Evolutionary conservation across 2,888 invertebrate genomes (phyloP).

Genomic region (Atherix ibis): DNA sequence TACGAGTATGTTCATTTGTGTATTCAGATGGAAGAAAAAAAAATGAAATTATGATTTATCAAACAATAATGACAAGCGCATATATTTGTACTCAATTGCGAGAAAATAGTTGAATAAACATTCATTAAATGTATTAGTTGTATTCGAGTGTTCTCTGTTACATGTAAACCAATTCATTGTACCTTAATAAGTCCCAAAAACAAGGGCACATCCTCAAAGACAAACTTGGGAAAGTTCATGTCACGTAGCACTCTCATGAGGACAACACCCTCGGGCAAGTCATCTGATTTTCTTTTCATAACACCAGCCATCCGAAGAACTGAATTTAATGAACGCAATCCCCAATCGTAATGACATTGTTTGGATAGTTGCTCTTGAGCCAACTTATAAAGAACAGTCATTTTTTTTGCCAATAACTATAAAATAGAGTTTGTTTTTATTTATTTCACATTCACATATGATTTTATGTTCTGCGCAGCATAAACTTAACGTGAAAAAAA

Average conservation of each 20-base stretch:
- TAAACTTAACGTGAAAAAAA: too few relatives aligned
- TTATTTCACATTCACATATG: too few relatives aligned
- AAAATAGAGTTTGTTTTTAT: neutral
- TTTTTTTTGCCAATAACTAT: slow-evolving; percentile 75
- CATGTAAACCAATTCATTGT: too few relatives aligned
- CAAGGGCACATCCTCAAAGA: slow-evolving; percentile 78
- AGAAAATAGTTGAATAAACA: too few relatives aligned
- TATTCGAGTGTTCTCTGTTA: too few relatives aligned
- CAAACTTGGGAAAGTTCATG: slow-evolving; percentile 88
- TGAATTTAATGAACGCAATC: slow-evolving; percentile 76
- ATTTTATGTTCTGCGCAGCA: too few relatives aligned
- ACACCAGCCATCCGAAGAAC: slow-evolving; percentile 86
- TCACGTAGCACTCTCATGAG: slow-evolving; percentile 82
- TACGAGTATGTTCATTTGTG: neutral
- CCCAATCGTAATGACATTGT: slow-evolving; percentile 90
- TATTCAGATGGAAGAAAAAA: too few relatives aligned
- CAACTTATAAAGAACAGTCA: slow-evolving; percentile 79
- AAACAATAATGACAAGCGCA: neutral
- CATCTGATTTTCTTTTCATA: slow-evolving; percentile 59
- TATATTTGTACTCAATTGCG: too few relatives aligned
- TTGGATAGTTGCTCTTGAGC: slow-evolving; percentile 80
- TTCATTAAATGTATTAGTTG: too few relatives aligned
- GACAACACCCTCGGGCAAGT: slow-evolving; percentile 70
- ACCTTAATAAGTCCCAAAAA: slow-evolving; percentile 70
- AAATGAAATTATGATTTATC: neutral